A percentile compares a stretch with the other conserved stretches of the same genome.
phyloP scores from a whole-genome alignment of 2,888 invertebrate species.

The Heteromyza rotundicornis region DNA sequence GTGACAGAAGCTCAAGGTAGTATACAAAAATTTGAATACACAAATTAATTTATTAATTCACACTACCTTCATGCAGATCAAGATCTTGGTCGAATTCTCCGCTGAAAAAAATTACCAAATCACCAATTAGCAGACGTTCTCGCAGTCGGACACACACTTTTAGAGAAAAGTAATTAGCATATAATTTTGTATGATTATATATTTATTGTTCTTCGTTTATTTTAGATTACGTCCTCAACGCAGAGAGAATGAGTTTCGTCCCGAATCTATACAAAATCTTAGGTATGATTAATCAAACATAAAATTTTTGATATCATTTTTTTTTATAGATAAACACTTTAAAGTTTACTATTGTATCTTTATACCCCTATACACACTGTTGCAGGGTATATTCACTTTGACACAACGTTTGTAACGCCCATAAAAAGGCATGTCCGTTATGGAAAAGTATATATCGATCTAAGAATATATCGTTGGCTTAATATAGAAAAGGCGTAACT shows the following conservation, averaged over 20 bases:
- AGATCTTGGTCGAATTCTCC: conserved; percentile 45
- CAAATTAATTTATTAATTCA: background rate
- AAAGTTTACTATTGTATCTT: too few relatives aligned
- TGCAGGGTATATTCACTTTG: too few relatives aligned
- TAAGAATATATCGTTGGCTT: too few relatives aligned
- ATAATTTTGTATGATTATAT: background rate
- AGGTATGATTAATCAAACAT: background rate
- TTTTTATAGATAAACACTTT: too few relatives aligned
- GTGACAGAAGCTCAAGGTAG: conserved; percentile 43
- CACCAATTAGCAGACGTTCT: conserved; percentile 41
- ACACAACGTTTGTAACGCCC: too few relatives aligned
- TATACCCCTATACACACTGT: too few relatives aligned
- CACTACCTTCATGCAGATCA: conserved; percentile 34
- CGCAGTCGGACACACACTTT: conserved; percentile 41
- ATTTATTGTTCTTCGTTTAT: too few relatives aligned
- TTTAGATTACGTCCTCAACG: conserved; percentile 2
- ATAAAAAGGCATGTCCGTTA: too few relatives aligned
- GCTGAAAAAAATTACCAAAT: conserved; percentile 42
- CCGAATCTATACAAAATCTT: background rate
- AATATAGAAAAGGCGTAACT: too few relatives aligned
- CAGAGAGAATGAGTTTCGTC: background rate
- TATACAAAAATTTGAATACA: background rate
- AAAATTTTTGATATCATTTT: too few relatives aligned
- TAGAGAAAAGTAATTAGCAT: conserved; percentile 37
- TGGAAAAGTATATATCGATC: too few relatives aligned